Conservation (phyloP, 1,140 invertebrate species). For the Rhagoletis pomonella region DNA sequence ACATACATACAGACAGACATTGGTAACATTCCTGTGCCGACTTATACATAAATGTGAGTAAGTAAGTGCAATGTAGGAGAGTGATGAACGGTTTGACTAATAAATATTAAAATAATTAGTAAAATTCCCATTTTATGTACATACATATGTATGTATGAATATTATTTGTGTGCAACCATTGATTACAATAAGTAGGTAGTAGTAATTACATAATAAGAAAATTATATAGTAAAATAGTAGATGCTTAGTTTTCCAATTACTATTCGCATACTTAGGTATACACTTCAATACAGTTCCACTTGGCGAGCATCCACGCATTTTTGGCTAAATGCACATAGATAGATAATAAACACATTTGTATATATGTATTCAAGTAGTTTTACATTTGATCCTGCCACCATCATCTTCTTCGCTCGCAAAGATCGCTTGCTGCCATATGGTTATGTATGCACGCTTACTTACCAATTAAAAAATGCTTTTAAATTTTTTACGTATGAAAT, state of each 20-base stretch:
- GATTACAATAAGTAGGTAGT: background rate
- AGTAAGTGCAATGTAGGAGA: constrained; percentile 16
- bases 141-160: background rate
- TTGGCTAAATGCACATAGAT: background rate
- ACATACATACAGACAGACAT: too few species aligned
- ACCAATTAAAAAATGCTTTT: constrained; percentile 44
- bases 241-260: background rate
- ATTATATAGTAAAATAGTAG: background rate
- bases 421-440: background rate
- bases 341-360: background rate
- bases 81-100: background rate
- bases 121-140: too few species aligned
- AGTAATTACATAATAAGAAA: too few species aligned
- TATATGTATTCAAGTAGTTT: background rate
- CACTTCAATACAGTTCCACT: background rate
- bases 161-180: constrained; percentile 3
- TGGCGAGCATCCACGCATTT: background rate
- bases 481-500: constrained; percentile 50
- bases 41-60: background rate
- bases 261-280: background rate
- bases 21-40: constrained; percentile 26
- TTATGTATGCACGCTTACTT: background rate
- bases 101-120: too few species aligned
- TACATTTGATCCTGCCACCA: background rate
- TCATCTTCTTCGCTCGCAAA: background rate